Evolutionary conservation across 2,888 invertebrate genomes (phyloP).

Genomic region (Neoitamus cyanurus): DNA sequence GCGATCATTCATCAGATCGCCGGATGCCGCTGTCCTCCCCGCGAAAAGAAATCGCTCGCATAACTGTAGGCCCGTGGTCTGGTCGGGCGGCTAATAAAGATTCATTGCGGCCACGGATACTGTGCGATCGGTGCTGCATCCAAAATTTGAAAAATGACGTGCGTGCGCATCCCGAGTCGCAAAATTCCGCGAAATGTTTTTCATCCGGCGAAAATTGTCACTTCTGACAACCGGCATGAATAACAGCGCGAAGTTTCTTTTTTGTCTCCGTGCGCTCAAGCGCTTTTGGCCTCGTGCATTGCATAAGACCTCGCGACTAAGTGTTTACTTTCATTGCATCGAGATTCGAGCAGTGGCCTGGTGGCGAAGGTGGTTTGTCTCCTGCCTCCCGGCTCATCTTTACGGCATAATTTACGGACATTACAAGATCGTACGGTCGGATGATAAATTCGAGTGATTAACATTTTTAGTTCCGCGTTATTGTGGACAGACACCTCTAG

Average conservation of each 20-base stretch:
- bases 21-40: background rate
- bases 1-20: background rate
- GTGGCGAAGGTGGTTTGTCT: background rate
- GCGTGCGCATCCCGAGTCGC: slow-evolving; percentile 18
- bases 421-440: slow-evolving; percentile 23
- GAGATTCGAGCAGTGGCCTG: background rate
- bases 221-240: background rate
- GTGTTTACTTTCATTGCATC: slow-evolving; percentile 33
- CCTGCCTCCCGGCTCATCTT: background rate
- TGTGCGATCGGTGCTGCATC: background rate
- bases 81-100: background rate
- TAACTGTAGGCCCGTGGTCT: background rate
- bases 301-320: background rate
- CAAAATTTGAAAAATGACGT: slow-evolving; percentile 1
- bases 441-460: slow-evolving; percentile 38
- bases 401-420: slow-evolving; percentile 31
- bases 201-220: slow-evolving; percentile 3
- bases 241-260: background rate
- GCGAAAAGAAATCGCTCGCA: background rate
- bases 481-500: background rate
- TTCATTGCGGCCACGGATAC: background rate
- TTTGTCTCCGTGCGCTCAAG: background rate
- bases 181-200: slow-evolving; percentile 9
- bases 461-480: slow-evolving; percentile 38
- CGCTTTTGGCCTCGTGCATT: background rate